Evolutionary conservation across 2,888 invertebrate genomes (phyloP).

Genomic region (Xestoiulus laeticollis): DNA sequence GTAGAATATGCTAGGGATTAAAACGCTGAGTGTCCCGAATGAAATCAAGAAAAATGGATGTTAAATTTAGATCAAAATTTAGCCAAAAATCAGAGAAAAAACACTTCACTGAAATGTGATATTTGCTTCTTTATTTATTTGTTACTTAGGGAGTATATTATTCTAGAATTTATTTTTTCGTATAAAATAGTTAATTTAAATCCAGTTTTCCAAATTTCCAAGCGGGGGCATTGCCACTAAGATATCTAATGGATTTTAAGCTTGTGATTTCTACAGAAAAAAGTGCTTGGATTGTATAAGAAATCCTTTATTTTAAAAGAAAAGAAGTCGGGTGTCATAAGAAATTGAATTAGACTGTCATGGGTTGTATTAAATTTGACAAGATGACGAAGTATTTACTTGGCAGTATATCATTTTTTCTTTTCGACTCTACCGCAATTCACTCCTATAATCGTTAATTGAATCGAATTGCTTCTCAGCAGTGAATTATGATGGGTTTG

Average conservation of each 20-base stretch:
- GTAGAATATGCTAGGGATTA: neutral
- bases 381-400: neutral
- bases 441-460: neutral
- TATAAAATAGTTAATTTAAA: no score
- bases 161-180: no score
- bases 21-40: neutral
- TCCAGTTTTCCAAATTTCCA: no score
- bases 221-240: no score
- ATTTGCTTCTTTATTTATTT: no score
- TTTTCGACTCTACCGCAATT: neutral
- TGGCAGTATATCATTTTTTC: neutral
- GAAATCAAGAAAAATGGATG: neutral
- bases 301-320: neutral
- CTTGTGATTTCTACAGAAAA: no score
- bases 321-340: neutral
- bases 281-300: no score
- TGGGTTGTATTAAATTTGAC: neutral
- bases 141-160: no score
- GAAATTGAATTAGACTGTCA: neutral
- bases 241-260: no score
- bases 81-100: no score
- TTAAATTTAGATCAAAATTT: no score
- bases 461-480: neutral
- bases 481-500: slow-evolving; percentile 15
- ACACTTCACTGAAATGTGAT: no score